Base-by-base conservation (phyloP, 1,140 invertebrate species). In the Dreissena polymorpha region DNA sequence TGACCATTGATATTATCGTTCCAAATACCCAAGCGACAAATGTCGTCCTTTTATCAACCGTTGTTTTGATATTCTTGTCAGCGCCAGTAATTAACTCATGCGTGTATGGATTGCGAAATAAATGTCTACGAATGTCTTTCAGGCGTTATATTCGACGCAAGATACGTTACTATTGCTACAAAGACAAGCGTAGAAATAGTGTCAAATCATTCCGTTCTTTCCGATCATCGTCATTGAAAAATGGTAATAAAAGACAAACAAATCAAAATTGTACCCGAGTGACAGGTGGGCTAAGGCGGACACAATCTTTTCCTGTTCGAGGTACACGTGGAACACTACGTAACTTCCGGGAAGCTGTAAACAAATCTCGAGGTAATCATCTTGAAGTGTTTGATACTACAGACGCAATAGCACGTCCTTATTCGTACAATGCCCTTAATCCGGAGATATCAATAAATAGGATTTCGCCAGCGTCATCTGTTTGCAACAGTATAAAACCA, bases 41-140 rank as follows among this genome's bases (percentile, higher is more conserved):
- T 14, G 72, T 67, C 14, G 71, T 86, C 6, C 57, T 86, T n/a
- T 87, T 85, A 63, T 85, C 86, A 51, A 84, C 85, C 65, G 85
- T 87, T 49, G 86, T 87, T 21, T 86, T 86, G 23, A 27, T 90
- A 50, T 88, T 89, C 73, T 86, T 86, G 16, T 85, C 88, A 5
- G 87, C 89, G 3, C 89, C 89, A 0, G 83, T 89, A 25, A 88
- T 86, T 12, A 83, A 89, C 57, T 87, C 87, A 12, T 86, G 85
- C n/a, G 86, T 90, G 7, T 90, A 90, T 70, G 89, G 89, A 18
- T 65, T 90, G 18, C 65, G 89, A 27, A 90, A 90, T 72, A 88
- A 88, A 53, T 89, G 87, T 70, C 65, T 90, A 16, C 69, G 89
- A 14, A 80, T 84, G 12, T 90, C 89, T 13, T 90, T 90, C 72